These are phyloP conservation scores for Gryllus bimaculatus DNA, from an alignment of 1,140 invertebrate species.

Conservation along the genomic window DNA sequence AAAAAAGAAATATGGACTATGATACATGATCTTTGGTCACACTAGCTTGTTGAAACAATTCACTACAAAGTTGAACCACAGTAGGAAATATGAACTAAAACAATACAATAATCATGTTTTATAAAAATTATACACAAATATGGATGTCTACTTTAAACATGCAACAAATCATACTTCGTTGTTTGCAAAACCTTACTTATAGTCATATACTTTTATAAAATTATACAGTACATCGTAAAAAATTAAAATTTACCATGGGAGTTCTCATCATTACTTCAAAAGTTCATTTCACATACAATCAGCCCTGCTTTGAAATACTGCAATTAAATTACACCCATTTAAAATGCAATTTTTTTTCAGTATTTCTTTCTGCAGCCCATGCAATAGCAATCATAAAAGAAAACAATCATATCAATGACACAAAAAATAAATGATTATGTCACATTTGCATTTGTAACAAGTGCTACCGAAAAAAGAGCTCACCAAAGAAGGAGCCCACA, in stretches of 20 bases:
- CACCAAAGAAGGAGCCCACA: too few relatives aligned
- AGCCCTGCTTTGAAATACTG: too few relatives aligned
- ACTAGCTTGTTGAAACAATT: conserved; percentile 21
- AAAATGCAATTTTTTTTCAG: not conserved
- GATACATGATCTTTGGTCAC: conserved; percentile 19
- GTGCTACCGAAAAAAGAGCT: too few relatives aligned
- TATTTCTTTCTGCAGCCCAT: too few relatives aligned
- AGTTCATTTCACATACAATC: not conserved
- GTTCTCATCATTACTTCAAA: conserved; percentile 15
- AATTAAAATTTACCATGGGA: conserved; percentile 17
- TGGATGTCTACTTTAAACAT: conserved; percentile 21
- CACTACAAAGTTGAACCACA: conserved; percentile 18
- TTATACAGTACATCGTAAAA: conserved; percentile 17
- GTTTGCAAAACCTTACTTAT: conserved; percentile 19
- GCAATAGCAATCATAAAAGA: not conserved
- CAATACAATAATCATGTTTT: conserved; percentile 19
- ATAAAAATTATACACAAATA: conserved; percentile 24
- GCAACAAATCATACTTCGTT: conserved; percentile 13
- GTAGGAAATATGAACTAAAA: conserved; percentile 14
- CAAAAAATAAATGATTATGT: conserved; percentile 6
- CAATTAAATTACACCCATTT: not conserved
- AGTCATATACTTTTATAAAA: conserved; percentile 15
- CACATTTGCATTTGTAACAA: not conserved
- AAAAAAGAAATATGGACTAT: conserved; percentile 11
- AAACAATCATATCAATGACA: not conserved